Base-by-base conservation (phyloP, 2,888 invertebrate species). In the Eilema sororculum region DNA sequence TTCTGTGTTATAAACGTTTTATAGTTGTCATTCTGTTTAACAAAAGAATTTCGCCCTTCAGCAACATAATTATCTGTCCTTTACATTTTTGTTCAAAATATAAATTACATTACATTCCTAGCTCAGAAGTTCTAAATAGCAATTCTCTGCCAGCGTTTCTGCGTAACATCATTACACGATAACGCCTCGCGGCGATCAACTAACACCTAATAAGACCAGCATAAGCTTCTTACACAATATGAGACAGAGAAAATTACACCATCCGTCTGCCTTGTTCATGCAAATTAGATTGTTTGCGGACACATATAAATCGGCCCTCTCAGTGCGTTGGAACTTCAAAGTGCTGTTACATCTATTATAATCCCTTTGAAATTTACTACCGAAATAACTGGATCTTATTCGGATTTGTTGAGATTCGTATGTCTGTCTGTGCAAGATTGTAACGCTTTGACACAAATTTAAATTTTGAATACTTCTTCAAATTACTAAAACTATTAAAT, bases 271-370 rank as follows among this genome's bases (percentile, higher is more conserved):
- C 82, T 83, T 85, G 84, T 82, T 87, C 86, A 89, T 88, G 88
- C 89, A 90, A 90, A 90, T 90, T 90, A 89, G 88, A 90, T 87
- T 89, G 89, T 86, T 89, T 89, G 89, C 84, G 88, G 88, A 86
- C 87, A 84, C 84, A 81, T 87, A 89, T 89, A 90, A 89, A 89
- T 90, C 87, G 86, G 82, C 82, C 79, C 83, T 82, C 74, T 80
- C 79, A 82, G 82, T 84, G 82, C 78, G 83, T 82, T 76, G 81
- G 81, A 78, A 85, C 81, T 84, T 82, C 78, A 82, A 84, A 82
- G 81, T 76, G 72, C 67, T 81, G 75, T 78, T 74, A 80, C 72
- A 77, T 78, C 79, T 79, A 78, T 75, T 79, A 75, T 83, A 82
- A 83, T 78, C 78, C 81, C 71, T 83, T 83, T 81, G 76, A 68